Evolutionary conservation across 2,113 vertebrate species (phyloP), one percentile per base, ranked within the genome.

Genomic region (Alethe castanea): DNA sequence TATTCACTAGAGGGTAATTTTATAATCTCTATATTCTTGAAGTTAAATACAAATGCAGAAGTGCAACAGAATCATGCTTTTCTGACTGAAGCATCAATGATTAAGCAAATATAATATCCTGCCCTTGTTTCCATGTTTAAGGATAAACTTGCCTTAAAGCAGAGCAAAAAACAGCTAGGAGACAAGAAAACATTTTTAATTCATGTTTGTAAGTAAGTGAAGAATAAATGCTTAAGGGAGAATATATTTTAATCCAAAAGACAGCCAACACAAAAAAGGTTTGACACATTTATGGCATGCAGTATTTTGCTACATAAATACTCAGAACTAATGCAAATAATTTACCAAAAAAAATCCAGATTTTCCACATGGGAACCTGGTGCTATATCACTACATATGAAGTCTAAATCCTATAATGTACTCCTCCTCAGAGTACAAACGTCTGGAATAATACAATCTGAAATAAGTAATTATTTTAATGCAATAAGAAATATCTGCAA

Each of bases 391-490:
- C 53, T n/a, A n/a, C 15, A 83, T 22, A 48, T 6, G 35, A 88
- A 91, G 57, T 44, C 48, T 87, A 81, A 82, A 78, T 66, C 33
- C 82, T 77, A 64, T 42, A 50, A 77, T 35, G 50, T 33, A 72
- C 31, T 79, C 29, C 70, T 84, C 64, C 88, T 79, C 66, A 29
- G 45, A 80, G 81, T 33, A 87, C 8, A 91, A 48, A 59, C 2
- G 4, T 69, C 88, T 73, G 33, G 18, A 95, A 79, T 42, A 90
- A 84, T 66, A 60, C 33, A 62, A 88, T 42, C 71, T 70, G 59
- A 94, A 95, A 52, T 60, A 86, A 81, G 72, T 74, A 91, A 92
- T 91, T 92, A 88, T 76, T 94, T 92, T 61, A 94, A 89, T 87
- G 53, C 57, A 94, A 44, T 85, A 77, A 48, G 90, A 92, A 91